Evolutionary conservation across 2,888 invertebrate genomes (phyloP).

Genomic region (Ectemnius continuus): DNA sequence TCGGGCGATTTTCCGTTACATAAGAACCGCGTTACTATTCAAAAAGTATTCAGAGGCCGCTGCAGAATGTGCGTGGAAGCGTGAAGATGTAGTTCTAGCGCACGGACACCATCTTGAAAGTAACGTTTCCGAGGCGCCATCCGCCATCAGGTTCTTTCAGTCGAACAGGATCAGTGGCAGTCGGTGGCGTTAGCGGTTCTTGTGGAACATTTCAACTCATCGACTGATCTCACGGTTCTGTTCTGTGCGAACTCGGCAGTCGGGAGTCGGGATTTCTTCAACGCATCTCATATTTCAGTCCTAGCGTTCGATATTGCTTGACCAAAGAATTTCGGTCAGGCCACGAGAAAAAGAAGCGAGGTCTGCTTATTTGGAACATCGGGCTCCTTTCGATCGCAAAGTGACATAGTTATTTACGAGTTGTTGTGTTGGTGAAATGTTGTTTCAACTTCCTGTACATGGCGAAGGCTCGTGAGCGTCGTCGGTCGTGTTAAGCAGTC

Average conservation of each 20-base stretch:
- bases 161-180: conserved; percentile 36
- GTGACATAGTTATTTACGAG: conserved; percentile 63
- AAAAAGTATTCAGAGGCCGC: conserved; percentile 11
- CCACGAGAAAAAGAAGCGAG: not conserved
- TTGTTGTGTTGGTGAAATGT: conserved; percentile 66
- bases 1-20: too few species aligned
- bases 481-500: conserved; percentile 52
- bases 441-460: conserved; percentile 65
- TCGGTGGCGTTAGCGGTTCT: conserved; percentile 41
- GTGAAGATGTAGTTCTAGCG: conserved; percentile 12
- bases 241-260: not conserved
- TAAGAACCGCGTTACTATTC: not conserved
- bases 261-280: too few species aligned
- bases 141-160: conserved; percentile 39
- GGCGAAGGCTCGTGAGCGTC: conserved; percentile 67
- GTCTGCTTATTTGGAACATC: conserved; percentile 6
- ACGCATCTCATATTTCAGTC: not conserved
- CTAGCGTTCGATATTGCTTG: not conserved
- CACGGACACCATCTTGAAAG: conserved; percentile 45
- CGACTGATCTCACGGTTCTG: conserved; percentile 27
- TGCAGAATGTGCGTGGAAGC: conserved; percentile 21
- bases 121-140: conserved; percentile 17
- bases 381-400: conserved; percentile 28
- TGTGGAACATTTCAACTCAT: conserved; percentile 28
- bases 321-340: not conserved